Base-by-base conservation (phyloP, 2,797 vertebrate species). In the Spea hammondii region DNA sequence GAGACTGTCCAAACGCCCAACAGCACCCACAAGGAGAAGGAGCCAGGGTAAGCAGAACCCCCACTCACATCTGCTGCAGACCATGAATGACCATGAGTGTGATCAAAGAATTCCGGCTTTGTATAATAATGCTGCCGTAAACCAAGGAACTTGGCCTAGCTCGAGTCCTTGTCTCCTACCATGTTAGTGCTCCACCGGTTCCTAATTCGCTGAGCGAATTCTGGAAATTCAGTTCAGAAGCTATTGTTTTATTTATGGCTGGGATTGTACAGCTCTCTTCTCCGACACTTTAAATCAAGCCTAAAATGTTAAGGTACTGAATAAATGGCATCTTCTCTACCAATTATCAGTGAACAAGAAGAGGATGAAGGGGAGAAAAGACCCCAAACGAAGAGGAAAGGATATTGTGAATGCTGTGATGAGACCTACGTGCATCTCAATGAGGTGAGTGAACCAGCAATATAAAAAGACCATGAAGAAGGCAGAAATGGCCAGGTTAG, bases 341-440 rank as follows among this genome's bases (percentile, higher is more conserved):
- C 6, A 7, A 6, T 53, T 17, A 59, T 47, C 49, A 82, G 75
- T 44, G 70, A 81, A 4, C 74, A 73, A 8, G 70, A 65, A 8
- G 69, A 76, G 4, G 60, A 72, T 13, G 69, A 54, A 4, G n/a
- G 6, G 32, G 67, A 81, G 8, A 72, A 50, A 54, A 48, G 48
- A 48, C 74, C 54, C 10, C 64, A 60, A 13, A 13, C 46, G 65
- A 66, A 69, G 12, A 77, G 66, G 54, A 81, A 17, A 62, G 79
- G 79, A 5, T 82, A 73, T 45, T 82, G 79, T 47, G 79, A 82
- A 50, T 82, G 79, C 70, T 82, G 79, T 47, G 62, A 65, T 55
- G 14, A 65, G 14, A 14, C 69, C 1, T 82, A 73, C 44, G 7
- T 14, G n/a, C n/a, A 46, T n/a, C 75, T 82, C 14, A 44, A 49